A percentile compares a stretch with the other conserved stretches of the same genome.
phyloP scores from a whole-genome alignment of 2,888 invertebrate species.

The Cosmopolites sordidus region DNA sequence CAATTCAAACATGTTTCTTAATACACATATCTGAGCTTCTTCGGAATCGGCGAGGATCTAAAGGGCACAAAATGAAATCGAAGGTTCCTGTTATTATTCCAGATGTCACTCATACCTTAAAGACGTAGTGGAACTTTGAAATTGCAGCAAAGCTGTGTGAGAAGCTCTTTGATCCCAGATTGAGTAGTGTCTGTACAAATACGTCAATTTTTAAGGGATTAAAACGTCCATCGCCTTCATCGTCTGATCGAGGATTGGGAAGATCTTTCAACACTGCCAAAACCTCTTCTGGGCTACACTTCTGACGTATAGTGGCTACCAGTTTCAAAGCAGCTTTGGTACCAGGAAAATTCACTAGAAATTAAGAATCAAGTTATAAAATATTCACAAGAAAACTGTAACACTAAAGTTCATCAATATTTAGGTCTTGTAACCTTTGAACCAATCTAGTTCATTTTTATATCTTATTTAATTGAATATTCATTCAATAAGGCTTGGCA shows the following conservation, averaged over 20 bases:
- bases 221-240: slow-evolving; percentile 69
- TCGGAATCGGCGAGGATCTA: slow-evolving; percentile 88
- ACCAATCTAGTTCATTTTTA: no score
- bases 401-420: no score
- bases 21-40: slow-evolving; percentile 90
- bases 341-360: slow-evolving; percentile 69
- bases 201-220: slow-evolving; percentile 95
- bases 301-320: slow-evolving; percentile 81
- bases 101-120: slow-evolving; percentile 60
- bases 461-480: no score
- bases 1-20: slow-evolving; percentile 89
- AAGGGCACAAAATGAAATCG: not conserved
- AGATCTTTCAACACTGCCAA: slow-evolving; percentile 80
- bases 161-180: slow-evolving; percentile 93
- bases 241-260: slow-evolving; percentile 75
- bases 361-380: no score
- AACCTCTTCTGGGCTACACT: slow-evolving; percentile 87
- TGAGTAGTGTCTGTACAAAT: slow-evolving; percentile 91
- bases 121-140: slow-evolving; percentile 90
- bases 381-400: no score
- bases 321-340: slow-evolving; percentile 82
- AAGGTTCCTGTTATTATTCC: not conserved
- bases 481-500: no score
- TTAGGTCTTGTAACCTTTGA: no score
- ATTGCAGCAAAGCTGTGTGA: slow-evolving; percentile 99